These are phyloP conservation scores for Chaenodraco wilsoni DNA, from an alignment of 2,797 vertebrate genomes.

Conservation along the genomic window DNA sequence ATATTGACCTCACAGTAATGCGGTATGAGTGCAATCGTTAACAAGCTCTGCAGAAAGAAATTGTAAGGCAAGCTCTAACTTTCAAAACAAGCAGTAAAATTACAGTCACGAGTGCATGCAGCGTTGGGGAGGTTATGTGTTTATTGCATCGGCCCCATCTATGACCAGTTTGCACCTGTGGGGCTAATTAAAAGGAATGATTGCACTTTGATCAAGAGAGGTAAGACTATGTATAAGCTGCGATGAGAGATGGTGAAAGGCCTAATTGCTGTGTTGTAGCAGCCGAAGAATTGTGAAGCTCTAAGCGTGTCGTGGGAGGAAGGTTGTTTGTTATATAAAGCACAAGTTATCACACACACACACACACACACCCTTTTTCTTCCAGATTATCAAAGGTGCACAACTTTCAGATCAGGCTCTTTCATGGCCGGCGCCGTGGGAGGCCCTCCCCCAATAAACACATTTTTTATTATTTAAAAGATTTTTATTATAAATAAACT, in stretches of 20 bases:
- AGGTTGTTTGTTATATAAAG: conserved; percentile 18
- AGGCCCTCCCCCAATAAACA: too few relatives aligned
- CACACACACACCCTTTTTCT: too few relatives aligned
- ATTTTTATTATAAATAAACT: too few relatives aligned
- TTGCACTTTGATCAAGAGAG: conserved; percentile 63
- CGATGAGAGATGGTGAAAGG: conserved; percentile 31
- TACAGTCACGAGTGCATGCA: conserved; percentile 7
- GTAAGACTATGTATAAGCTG: conserved; percentile 40
- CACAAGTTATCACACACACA: not conserved
- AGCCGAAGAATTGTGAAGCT: conserved; percentile 6
- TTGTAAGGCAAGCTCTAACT: conserved; percentile 21
- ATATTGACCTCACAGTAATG: conserved; percentile 57
- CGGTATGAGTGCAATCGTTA: conserved; percentile 45
- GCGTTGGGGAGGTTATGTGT: not conserved
- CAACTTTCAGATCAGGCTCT: too few relatives aligned
- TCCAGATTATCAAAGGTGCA: too few relatives aligned
- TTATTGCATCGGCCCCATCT: conserved; percentile 47
- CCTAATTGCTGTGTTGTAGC: conserved; percentile 35
- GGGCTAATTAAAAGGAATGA: conserved; percentile 71
- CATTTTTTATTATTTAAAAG: too few relatives aligned
- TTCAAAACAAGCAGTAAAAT: conserved; percentile 26
- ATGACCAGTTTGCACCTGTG: conserved; percentile 58
- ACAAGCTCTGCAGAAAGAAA: conserved; percentile 23
- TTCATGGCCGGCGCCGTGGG: too few relatives aligned
- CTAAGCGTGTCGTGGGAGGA: conserved; percentile 25